Evolutionary conservation across 2,113 vertebrate genomes (phyloP).

Genomic region (Psittacara wagleri): DNA sequence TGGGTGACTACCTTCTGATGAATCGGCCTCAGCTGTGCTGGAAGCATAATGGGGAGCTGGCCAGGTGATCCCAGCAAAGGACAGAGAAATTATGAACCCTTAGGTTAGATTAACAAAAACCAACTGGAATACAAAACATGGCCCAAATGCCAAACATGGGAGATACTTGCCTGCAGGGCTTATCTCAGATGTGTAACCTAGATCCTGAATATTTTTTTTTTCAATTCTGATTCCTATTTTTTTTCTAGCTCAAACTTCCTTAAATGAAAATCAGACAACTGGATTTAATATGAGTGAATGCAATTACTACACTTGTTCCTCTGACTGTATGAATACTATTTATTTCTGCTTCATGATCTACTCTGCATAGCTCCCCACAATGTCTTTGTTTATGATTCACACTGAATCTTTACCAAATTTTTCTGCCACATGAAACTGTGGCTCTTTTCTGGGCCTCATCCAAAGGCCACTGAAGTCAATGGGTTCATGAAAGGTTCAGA

Average conservation of each 20-base stretch:
- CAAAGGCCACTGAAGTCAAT: not conserved
- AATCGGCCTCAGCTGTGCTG: not conserved
- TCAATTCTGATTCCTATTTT: not conserved
- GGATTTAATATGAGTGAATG: not conserved
- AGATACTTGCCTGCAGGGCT: not conserved
- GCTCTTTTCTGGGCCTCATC: slow-evolving; percentile 1
- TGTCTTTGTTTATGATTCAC: slow-evolving; percentile 4
- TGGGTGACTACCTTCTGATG: not conserved
- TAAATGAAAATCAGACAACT: not conserved
- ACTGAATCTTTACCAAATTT: not conserved
- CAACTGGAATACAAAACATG: not conserved
- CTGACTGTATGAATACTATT: not conserved
- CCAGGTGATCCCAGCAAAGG: not conserved
- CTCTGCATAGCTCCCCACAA: not conserved
- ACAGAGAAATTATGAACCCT: not conserved
- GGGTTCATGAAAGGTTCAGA: not conserved
- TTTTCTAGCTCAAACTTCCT: not conserved
- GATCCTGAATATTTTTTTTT: not conserved
- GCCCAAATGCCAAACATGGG: not conserved
- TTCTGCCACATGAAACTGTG: not conserved
- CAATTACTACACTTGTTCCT: not conserved
- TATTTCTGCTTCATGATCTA: not conserved
- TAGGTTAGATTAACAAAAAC: not conserved
- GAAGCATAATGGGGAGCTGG: not conserved
- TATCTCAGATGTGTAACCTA: not conserved